Base-by-base conservation (phyloP, 2,888 invertebrate species). In the Syrista parreyssii region DNA sequence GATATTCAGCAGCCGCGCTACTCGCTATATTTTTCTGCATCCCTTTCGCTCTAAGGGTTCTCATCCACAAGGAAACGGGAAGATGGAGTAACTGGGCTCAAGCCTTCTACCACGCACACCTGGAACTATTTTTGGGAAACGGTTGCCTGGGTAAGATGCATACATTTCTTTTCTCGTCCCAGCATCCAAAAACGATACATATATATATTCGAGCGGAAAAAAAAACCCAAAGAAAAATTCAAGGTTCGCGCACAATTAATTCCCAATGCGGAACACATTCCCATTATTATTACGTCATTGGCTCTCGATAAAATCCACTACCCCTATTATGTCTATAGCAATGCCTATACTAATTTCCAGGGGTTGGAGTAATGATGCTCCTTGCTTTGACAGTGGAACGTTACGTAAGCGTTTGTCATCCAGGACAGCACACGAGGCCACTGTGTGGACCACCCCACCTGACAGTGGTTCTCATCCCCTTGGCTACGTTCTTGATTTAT, bases 291-390 rank as follows among this genome's bases (percentile, higher is more conserved):
- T 30, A 11, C 15, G 12, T 12, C 4, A 69, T 69, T 4, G 2
- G 15, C 15, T 12, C 12, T 1, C 30, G 11, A 69, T 11, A 30
- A 12, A 69, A 23, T 69, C 30, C 30, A 69, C 0, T 2, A 15
- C 12, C 69, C 30, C 12, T 69, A 12, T 15, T 0, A 11, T 31
- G 3, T 11, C 30, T 4, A 12, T n/a, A 69, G 69, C 4, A 69
- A 69, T 1, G 12, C 69, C 9, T 30, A 30, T 69, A 31, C 11
- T 15, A 12, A 69, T 32, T 32, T 30, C 2, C 90, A 93, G 94
- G 96, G 68, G 94, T 95, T n/a, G 95, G 96, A 77, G 96, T 96
- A 3, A 94, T 96, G 93, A 95, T 96, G 94, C 93, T 96, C 23
- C 92, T 96, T 76, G 95, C 95, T 12, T 92, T 96, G 84, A 96